Base-by-base conservation (phyloP, 2,888 invertebrate genomes). In the Scaptomyza cyrtandrae region DNA sequence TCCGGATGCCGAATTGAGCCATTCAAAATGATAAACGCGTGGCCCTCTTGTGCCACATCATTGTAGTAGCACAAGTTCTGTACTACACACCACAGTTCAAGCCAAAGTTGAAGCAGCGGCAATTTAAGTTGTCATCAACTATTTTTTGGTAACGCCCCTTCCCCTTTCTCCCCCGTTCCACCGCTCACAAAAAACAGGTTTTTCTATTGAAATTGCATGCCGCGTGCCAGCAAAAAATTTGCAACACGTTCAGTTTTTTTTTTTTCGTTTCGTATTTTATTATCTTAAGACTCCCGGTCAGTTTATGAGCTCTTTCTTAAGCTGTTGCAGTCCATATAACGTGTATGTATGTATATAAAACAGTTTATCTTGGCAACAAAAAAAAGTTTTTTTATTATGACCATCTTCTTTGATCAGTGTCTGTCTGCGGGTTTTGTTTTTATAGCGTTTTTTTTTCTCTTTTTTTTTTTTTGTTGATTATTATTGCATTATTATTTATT, bases 401-500 rank as follows among this genome's bases (percentile, higher is more conserved):
- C 19, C 50, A 35, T 54, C 39, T 41, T 54, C 39, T 46, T 57
- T 24, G 24, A 24, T 24, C 24, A 24, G 24, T 24, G 3, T 24
- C 24, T 24, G 24, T 24, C 53, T 33, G 46, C 33, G 3, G 49
- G 24, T 41, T 33, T 49, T 49, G 24, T 39, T 61, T 67, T 66
- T 67, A 62, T 75, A 39, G 19, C 39, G 16, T 41, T 19, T 2
- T 2, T 19, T 19, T 19, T 19, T 52, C 45, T 19, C 19, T 2
- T 19, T 19, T 19, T 19, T 52, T 46, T 67, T 33, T 10, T 33
- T 33, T 33, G 65, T 54, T 66, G 68, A 67, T 80, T 70, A 74
- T 78, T 83, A 83, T 83, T 71, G 73, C 75, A 62, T 48, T 71
- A 59, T 63, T 78, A 75, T 86, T 86, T 86, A 76, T 82, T 63